Conservation (phyloP, 2,888 invertebrate species). For the Agrotis ipsilon region DNA sequence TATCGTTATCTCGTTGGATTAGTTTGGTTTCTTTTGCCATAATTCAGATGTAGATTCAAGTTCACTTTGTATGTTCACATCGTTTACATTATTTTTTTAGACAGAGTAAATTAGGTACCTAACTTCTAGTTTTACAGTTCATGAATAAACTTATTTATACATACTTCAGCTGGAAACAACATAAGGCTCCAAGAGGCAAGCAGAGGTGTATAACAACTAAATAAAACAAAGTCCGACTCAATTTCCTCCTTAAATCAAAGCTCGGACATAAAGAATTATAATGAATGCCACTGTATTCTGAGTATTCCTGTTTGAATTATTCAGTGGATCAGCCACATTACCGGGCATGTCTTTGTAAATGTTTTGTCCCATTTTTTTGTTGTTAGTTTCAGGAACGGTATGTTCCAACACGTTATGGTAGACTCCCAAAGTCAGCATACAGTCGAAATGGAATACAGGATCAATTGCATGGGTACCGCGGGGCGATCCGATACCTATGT, state of each 20-base stretch:
- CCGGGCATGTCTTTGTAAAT: constrained; percentile 38
- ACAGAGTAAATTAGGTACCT: not conserved
- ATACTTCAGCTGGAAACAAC: constrained; percentile 31
- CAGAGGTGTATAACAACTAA: not conserved
- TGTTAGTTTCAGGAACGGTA: constrained; percentile 90
- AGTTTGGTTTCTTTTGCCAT: not conserved
- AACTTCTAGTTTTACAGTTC: constrained; percentile 13
- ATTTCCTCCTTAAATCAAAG: constrained; percentile 5
- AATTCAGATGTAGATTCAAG: constrained; percentile 22
- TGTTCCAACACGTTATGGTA: constrained; percentile 85
- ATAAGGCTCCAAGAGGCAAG: not conserved
- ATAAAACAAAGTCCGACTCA: constrained; percentile 2
- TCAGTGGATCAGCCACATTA: constrained; percentile 41
- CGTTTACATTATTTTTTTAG: constrained; percentile 5
- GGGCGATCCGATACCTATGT: constrained; percentile 82
- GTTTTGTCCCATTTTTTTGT: constrained; percentile 71
- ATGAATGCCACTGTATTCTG: constrained; percentile 12
- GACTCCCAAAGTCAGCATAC: constrained; percentile 83
- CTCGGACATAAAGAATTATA: constrained; percentile 7
- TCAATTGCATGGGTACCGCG: constrained; percentile 86
- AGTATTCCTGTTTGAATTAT: constrained; percentile 30
- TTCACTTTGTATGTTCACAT: constrained; percentile 2
- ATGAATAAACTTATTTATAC: not conserved
- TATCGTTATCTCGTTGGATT: not conserved
- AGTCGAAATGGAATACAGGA: constrained; percentile 86